These are phyloP conservation scores for Fundulus diaphanus DNA, from an alignment of 2,797 vertebrate species.

Conservation along the genomic window DNA sequence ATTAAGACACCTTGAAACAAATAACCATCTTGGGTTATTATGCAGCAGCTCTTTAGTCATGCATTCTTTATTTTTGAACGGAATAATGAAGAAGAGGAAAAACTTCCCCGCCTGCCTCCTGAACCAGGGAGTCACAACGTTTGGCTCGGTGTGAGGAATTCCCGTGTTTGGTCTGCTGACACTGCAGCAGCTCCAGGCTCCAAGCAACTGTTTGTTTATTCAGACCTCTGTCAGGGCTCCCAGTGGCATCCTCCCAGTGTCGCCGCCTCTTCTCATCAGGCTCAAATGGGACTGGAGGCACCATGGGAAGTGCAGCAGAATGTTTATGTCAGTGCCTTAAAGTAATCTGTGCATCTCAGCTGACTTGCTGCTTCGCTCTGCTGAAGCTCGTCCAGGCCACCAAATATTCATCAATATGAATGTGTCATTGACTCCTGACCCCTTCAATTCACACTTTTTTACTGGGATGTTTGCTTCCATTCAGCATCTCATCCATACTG, in stretches of 20 bases:
- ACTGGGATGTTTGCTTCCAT: constrained; percentile 9
- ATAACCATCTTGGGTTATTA: not conserved
- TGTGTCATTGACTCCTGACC: constrained; percentile 23
- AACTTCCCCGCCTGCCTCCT: not conserved
- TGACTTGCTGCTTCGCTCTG: constrained; percentile 13
- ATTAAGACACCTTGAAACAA: not conserved
- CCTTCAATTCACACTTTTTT: constrained; percentile 18
- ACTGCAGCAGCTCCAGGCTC: constrained; percentile 40
- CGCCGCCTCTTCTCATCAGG: constrained; percentile 64
- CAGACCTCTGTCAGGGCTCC: constrained; percentile 57
- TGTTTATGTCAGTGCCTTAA: constrained; percentile 65
- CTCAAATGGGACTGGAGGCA: constrained; percentile 58
- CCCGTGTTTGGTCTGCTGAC: constrained; percentile 29
- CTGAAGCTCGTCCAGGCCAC: constrained; percentile 31
- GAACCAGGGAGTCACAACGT: constrained; percentile 5
- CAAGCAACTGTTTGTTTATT: constrained; percentile 52
- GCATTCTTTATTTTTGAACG: not conserved
- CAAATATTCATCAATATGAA: constrained; percentile 32
- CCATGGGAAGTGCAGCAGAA: constrained; percentile 61
- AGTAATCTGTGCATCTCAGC: constrained; percentile 61
- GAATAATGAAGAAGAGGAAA: not conserved
- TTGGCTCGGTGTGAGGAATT: constrained; percentile 29
- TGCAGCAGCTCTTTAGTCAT: not conserved
- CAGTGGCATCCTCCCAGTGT: constrained; percentile 59
- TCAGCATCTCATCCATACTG: not conserved